Base-by-base conservation (phyloP, 2,888 invertebrate species). In the Micoletzkya japonica region DNA sequence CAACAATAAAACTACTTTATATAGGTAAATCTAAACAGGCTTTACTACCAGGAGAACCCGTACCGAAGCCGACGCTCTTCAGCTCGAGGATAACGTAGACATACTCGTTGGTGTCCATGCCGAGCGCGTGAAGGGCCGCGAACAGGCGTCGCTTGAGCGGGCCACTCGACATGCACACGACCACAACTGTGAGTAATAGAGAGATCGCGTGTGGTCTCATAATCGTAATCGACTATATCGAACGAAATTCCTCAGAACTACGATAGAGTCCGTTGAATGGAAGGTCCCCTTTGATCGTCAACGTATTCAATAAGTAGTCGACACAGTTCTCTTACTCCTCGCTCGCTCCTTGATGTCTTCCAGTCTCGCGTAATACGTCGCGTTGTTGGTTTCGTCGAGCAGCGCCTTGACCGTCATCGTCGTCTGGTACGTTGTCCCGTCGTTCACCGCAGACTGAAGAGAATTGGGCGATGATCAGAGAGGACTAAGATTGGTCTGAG, bases 41-140 rank as follows among this genome's bases (percentile, higher is more conserved):
- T n/a, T n/a, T n/a, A n/a, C n/a, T n/a, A n/a, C n/a, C n/a, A n/a
- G n/a, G 17, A 17, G 44, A 36, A 60, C 37, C 28, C 61, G 28
- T 52, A 73, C 76, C 77, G 67, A 77, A 77, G 17, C 78, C 80
- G 34, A 74, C 63, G 68, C 77, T 77, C 49, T 77, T 72, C 44
- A 81, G 57, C n/a, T 77, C 73, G 20, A 79, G 63, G 32, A 79
- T 34, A 24, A 83, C 75, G 68, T 76, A 80, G 17, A 83, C 81
- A 59, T 77, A 83, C 52, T 83, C 83, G 59, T 78, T 73, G 26
- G 58, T 76, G n/a, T 39, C 69, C 78, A 83, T 77, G 14, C 76
- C 76, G 37, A 73, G 60, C 10, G 73, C 17, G n/a, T 36, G 36
- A 0, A 49, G 49, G 4, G 39, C 37, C 10, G 67, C 67, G 32